Percentiles rank a stretch among this genome's conserved stretches.
Conservation (phyloP, 2,113 vertebrate species). For the Echinops telfairi region DNA sequence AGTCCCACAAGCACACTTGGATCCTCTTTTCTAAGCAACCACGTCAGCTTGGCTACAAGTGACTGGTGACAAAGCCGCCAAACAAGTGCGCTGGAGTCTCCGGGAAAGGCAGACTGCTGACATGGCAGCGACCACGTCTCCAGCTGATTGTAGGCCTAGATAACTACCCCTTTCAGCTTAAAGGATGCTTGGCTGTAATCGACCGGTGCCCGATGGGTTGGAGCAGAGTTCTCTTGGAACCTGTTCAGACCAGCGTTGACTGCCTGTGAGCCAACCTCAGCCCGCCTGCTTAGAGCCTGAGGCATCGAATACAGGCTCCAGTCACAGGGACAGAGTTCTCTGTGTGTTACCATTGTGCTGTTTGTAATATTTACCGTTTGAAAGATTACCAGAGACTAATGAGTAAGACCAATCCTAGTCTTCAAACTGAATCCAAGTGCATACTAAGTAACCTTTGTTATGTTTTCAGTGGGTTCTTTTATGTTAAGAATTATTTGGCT, state of each 20-base stretch:
- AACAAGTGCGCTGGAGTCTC: constrained; percentile 79
- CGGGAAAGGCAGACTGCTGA: constrained; percentile 87
- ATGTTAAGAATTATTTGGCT: background rate
- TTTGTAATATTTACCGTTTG: constrained; percentile 86
- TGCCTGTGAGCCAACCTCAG: constrained; percentile 85
- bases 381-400: constrained; percentile 84
- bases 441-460: background rate
- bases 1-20: constrained; percentile 20
- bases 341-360: constrained; percentile 81
- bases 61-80: constrained; percentile 79
- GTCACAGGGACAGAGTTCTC: constrained; percentile 83
- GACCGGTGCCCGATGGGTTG: constrained; percentile 87
- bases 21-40: constrained; percentile 81
- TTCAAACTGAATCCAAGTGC: background rate
- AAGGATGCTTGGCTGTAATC: constrained; percentile 86
- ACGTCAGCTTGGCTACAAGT: constrained; percentile 82
- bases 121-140: constrained; percentile 84
- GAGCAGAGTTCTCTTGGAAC: constrained; percentile 86
- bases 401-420: background rate
- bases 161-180: constrained; percentile 88
- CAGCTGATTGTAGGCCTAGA: constrained; percentile 90
- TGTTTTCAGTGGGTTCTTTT: background rate
- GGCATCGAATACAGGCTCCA: constrained; percentile 83
- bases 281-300: constrained; percentile 87
- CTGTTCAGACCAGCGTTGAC: constrained; percentile 83